Percentiles rank a stretch among this genome's conserved stretches.
phyloP scores from a whole-genome alignment of 2,888 invertebrate species.

The Pyrocoelia pectoralis region DNA sequence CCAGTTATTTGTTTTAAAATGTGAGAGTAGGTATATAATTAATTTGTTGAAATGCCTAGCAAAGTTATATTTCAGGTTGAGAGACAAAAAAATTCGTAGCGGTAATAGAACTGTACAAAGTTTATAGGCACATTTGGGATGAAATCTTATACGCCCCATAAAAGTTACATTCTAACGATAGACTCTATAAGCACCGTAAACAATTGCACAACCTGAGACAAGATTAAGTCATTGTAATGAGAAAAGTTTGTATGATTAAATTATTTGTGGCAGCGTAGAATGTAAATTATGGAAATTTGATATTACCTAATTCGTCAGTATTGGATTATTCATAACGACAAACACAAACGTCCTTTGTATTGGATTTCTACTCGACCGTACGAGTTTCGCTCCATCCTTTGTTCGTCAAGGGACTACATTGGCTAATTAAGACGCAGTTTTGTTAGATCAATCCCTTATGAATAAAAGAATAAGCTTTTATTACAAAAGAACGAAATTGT shows the following conservation, averaged over 20 bases:
- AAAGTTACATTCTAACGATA: slow-evolving; percentile 11
- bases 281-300: slow-evolving; percentile 47
- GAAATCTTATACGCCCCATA: too few species aligned
- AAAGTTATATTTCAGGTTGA: too few species aligned
- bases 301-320: slow-evolving; percentile 45
- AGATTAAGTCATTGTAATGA: slow-evolving; percentile 43
- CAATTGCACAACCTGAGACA: slow-evolving; percentile 32
- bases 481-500: slow-evolving; percentile 24
- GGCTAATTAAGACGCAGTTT: slow-evolving; percentile 39
- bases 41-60: too few species aligned
- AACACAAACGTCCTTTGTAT: slow-evolving; percentile 42
- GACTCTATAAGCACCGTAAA: slow-evolving; percentile 24
- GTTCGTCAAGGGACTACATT: slow-evolving; percentile 37
- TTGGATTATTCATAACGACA: slow-evolving; percentile 44
- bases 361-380: slow-evolving; percentile 35
- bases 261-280: slow-evolving; percentile 46
- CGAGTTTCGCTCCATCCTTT: slow-evolving; percentile 23
- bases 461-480: slow-evolving; percentile 36
- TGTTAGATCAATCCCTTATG: slow-evolving; percentile 36
- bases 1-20: too few species aligned
- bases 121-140: too few species aligned
- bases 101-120: too few species aligned
- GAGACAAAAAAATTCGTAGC: too few species aligned
- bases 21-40: too few species aligned
- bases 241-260: slow-evolving; percentile 47